Evolutionary conservation across 30 jellyfish, hydroid and myxozoan genomes (phyloP).

Genomic region (Turritopsis dohrnii): DNA sequence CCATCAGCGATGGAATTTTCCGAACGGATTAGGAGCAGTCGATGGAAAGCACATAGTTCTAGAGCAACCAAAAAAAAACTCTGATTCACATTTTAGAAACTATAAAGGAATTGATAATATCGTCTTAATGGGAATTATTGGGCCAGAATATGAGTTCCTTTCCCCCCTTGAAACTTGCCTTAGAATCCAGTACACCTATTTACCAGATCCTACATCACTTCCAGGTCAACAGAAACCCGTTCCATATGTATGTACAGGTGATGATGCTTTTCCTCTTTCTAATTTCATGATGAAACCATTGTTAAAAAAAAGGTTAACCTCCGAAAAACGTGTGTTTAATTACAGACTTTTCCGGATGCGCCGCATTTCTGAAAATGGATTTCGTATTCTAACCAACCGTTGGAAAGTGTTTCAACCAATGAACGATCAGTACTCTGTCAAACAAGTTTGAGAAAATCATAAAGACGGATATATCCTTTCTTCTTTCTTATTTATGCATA

Average conservation of each 20-base stretch:
- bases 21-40: neutral
- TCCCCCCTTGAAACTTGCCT: slow-evolving; percentile 26
- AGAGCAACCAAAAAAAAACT: neutral
- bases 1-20: slow-evolving; percentile 12
- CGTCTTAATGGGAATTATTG: slow-evolving; percentile 24
- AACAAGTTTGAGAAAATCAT: no score
- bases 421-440: no score
- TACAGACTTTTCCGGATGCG: slow-evolving; percentile 30
- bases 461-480: no score
- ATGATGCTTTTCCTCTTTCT: slow-evolving; percentile 28
- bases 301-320: slow-evolving; percentile 12
- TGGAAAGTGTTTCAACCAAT: slow-evolving; percentile 7
- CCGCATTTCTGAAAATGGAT: slow-evolving; percentile 27
- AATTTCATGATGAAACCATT: slow-evolving; percentile 26
- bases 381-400: slow-evolving; percentile 13
- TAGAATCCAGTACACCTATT: slow-evolving; percentile 24
- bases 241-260: slow-evolving; percentile 30
- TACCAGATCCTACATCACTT: slow-evolving; percentile 26
- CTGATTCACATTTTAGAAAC: slow-evolving; percentile 25
- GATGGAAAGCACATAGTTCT: neutral
- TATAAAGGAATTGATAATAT: slow-evolving; percentile 25
- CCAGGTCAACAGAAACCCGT: neutral
- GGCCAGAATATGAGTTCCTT: slow-evolving; percentile 36
- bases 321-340: slow-evolving; percentile 28
- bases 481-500: no score